These are phyloP conservation scores for Zelleria hepariella DNA, from an alignment of 2,888 invertebrate species.

Conservation along the genomic window DNA sequence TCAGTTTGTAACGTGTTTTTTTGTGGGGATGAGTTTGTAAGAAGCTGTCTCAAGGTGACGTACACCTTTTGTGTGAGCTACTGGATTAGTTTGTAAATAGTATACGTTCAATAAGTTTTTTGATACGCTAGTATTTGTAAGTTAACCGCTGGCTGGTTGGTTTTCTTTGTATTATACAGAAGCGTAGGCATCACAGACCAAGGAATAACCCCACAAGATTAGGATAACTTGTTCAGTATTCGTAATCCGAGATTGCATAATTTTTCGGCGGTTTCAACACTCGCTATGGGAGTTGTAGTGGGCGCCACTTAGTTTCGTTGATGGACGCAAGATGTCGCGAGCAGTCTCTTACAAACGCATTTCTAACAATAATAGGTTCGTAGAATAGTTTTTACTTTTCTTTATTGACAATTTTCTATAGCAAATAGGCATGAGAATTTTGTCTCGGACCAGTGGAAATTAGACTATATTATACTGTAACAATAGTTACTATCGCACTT, in stretches of 20 bases:
- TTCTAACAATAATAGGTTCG: constrained; percentile 30
- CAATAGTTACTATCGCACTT: neutral
- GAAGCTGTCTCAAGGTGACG: constrained; percentile 17
- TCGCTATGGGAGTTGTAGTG: neutral
- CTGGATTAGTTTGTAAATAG: neutral
- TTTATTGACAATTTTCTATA: constrained; percentile 52
- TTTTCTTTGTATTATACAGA: neutral
- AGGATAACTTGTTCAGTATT: neutral
- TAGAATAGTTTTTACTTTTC: constrained; percentile 34
- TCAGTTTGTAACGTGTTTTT: constrained; percentile 58
- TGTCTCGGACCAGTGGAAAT: constrained; percentile 3
- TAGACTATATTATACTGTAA: neutral
- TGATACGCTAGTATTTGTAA: neutral
- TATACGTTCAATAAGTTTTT: neutral
- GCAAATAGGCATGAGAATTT: constrained; percentile 11
- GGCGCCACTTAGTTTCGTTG: neutral
- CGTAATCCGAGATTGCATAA: neutral
- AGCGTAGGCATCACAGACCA: neutral
- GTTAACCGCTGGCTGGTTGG: neutral
- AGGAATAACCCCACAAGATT: neutral
- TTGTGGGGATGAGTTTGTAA: constrained; percentile 39
- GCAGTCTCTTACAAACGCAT: constrained; percentile 35
- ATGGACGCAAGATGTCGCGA: neutral
- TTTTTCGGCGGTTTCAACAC: neutral
- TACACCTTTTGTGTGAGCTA: neutral